Base-by-base conservation (phyloP, 2,113 vertebrate species). In the Hyperopisus bebe region DNA sequence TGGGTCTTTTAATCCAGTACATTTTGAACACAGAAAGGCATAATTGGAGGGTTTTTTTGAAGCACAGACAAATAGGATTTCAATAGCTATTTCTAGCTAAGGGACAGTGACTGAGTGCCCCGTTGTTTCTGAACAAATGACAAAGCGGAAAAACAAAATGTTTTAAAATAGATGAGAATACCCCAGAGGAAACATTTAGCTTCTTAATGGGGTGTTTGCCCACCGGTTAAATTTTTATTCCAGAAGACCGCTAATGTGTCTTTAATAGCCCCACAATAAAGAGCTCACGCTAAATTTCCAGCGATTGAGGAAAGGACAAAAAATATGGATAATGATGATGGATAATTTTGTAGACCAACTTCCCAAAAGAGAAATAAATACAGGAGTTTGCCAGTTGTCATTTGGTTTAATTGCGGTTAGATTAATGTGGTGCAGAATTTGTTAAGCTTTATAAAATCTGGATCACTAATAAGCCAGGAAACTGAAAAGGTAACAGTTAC, bases 151-250 rank as follows among this genome's bases (percentile, higher is more conserved):
- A n/a, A 10, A 82, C 5, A 24, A 82, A 19, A 9, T 5, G 4
- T 80, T 80, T 66, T 3, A 82, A 35, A 82, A 82, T 21, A 82
- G 42, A 90, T 58, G 85, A 53, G 42, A 77, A 50, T 62, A 42
- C n/a, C 85, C 89, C 62, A 51, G 77, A 87, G 85, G 85, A 88
- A 47, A 55, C 47, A 90, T 90, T 88, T 87, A 87, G 85, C 66
- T 55, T 89, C 31, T 55, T 89, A 77, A 89, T 89, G 77, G 82
- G 44, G 21, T 89, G 77, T 83, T 89, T 89, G 77, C 50, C 88
- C 39, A 84, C 39, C 50, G 42, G 48, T 58, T 89, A 80, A 83
- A 84, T 89, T 83, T 89, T 53, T 24, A 89, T 83, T 89, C 77
- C 21, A 21, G 42, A 47, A 58, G 51, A 77, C 13, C 24, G 42